Conservation (phyloP, 92 coral and sea anemone genomes). For the Muricea muricata region DNA sequence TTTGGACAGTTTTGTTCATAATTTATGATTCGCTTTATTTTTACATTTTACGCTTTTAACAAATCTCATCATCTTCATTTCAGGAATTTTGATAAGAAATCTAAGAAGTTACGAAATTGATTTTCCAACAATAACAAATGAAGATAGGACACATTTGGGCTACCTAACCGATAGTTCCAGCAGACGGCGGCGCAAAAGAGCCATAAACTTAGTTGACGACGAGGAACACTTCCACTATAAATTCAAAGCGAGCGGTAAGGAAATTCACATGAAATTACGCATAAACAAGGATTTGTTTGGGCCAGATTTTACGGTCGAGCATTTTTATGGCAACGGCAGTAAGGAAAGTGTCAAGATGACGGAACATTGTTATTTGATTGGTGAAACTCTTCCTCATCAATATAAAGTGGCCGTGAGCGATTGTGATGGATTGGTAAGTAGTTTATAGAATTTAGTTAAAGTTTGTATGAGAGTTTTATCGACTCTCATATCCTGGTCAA, state of each 20-base stretch:
- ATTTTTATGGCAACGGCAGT: slow-evolving; percentile 73
- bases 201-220: slow-evolving; percentile 58
- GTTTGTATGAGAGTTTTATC: too few species aligned
- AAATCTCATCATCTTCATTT: not conserved
- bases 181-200: slow-evolving; percentile 78
- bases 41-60: not conserved
- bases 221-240: slow-evolving; percentile 77
- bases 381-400: slow-evolving; percentile 70
- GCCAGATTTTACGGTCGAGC: slow-evolving; percentile 75
- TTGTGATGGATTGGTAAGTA: slow-evolving; percentile 97
- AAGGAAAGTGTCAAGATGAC: slow-evolving; percentile 64
- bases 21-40: too few species aligned
- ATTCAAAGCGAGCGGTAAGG: slow-evolving; percentile 69
- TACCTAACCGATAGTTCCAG: slow-evolving; percentile 79
- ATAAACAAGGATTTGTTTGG: slow-evolving; percentile 82
- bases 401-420: slow-evolving; percentile 91
- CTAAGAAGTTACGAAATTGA: slow-evolving; percentile 70
- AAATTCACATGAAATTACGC: slow-evolving; percentile 64
- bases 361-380: slow-evolving; percentile 87
- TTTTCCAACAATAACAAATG: slow-evolving; percentile 77
- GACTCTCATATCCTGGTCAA: too few species aligned
- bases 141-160: slow-evolving; percentile 54
- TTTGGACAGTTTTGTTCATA: too few species aligned
- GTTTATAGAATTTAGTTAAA: not conserved
- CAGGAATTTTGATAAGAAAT: slow-evolving; percentile 70